These are phyloP conservation scores for Ginglymostoma cirratum DNA, from an alignment of 2,113 vertebrate genomes.

Conservation along the genomic window DNA sequence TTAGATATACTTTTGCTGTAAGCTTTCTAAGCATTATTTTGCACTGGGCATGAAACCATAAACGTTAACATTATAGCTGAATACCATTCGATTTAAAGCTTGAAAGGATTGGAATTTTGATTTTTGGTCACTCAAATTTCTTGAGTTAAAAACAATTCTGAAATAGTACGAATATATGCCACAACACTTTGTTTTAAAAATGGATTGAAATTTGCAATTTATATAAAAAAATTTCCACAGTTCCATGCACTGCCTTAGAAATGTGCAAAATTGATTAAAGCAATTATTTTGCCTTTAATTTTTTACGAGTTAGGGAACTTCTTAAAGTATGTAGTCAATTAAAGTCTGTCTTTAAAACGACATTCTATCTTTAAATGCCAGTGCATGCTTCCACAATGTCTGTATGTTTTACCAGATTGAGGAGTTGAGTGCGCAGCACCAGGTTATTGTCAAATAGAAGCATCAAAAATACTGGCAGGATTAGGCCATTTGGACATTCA, in stretches of 20 bases:
- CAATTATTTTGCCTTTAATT: neutral
- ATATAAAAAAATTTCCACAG: neutral
- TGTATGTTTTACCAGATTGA: too few relatives aligned
- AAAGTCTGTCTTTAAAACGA: too few relatives aligned
- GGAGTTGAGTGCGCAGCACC: too few relatives aligned
- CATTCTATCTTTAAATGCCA: too few relatives aligned
- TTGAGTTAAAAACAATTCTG: neutral
- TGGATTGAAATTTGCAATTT: neutral
- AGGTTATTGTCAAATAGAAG: too few relatives aligned
- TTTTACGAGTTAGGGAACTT: neutral
- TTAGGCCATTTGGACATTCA: too few relatives aligned
- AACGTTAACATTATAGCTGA: neutral
- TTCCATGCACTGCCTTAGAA: neutral
- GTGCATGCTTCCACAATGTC: too few relatives aligned
- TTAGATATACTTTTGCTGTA: neutral
- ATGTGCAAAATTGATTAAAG: neutral
- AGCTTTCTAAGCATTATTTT: neutral
- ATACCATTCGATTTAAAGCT: neutral
- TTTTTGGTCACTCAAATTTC: neutral
- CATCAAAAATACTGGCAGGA: too few relatives aligned
- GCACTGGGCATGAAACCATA: neutral
- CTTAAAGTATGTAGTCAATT: too few relatives aligned
- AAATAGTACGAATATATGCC: neutral
- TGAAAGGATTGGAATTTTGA: neutral
- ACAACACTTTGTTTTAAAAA: neutral